phyloP scores from a whole-genome alignment of 2,797 vertebrate genomes.

The Amazona finschi region DNA sequence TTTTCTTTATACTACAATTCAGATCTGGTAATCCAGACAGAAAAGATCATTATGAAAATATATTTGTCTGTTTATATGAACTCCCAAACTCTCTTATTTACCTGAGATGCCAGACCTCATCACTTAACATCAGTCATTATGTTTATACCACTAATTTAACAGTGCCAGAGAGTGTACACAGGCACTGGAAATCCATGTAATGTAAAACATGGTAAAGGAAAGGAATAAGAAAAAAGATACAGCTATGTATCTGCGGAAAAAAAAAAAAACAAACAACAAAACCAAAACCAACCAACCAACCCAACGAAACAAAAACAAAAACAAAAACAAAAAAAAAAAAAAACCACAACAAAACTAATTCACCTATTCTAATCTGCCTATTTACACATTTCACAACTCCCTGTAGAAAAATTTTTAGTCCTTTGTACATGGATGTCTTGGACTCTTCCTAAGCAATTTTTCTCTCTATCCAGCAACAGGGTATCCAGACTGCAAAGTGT shows the following conservation, averaged over 20 bases:
- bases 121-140: not conserved
- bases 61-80: not conserved
- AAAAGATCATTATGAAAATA: not conserved
- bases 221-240: not conserved
- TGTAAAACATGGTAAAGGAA: rapidly evolving
- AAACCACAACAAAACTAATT: not conserved
- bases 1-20: not conserved
- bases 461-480: not conserved
- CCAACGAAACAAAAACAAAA: no score
- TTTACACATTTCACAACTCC: not conserved
- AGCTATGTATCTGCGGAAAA: no score
- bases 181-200: not conserved
- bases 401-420: not conserved
- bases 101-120: not conserved
- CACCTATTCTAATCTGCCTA: not conserved
- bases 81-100: not conserved
- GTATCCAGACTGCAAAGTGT: not conserved
- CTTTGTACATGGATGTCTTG: not conserved
- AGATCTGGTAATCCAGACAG: not conserved
- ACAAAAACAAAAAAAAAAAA: not conserved
- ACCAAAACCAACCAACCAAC: no score
- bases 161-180: not conserved
- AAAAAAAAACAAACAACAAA: not conserved
- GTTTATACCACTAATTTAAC: not conserved
- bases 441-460: not conserved